Conservation (phyloP, 2,888 invertebrate species). For the Andrena haemorrhoa region DNA sequence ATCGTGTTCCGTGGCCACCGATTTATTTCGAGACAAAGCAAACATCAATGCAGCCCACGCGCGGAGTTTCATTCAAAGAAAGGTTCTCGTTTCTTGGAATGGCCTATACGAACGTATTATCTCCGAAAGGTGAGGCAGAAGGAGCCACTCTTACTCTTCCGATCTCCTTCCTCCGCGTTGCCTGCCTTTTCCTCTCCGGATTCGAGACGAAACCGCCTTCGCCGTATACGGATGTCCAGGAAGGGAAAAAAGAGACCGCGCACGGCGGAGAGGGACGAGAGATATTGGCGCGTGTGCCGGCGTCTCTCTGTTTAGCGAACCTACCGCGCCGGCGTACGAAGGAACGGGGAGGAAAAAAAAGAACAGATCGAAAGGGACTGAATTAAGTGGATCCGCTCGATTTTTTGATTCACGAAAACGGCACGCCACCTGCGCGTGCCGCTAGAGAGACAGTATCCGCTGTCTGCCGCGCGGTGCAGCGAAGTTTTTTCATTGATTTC, state of each 20-base stretch:
- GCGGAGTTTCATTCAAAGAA: not conserved
- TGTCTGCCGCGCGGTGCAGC: not conserved
- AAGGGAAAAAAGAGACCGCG: constrained; percentile 51
- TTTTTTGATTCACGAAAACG: constrained; percentile 52
- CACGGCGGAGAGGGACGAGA: constrained; percentile 19
- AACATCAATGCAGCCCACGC: not conserved
- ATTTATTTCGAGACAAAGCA: not conserved
- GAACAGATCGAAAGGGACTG: constrained; percentile 31
- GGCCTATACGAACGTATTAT: constrained; percentile 61
- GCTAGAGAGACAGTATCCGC: not conserved
- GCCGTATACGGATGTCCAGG: constrained; percentile 65
- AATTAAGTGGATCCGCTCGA: constrained; percentile 50
- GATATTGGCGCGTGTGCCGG: constrained; percentile 70
- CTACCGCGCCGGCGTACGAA: constrained; percentile 38
- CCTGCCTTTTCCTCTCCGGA: constrained; percentile 43
- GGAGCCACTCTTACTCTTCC: constrained; percentile 50
- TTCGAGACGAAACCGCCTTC: constrained; percentile 52
- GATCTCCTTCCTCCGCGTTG: constrained; percentile 43
- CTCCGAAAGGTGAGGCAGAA: constrained; percentile 58
- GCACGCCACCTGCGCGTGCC: constrained; percentile 37
- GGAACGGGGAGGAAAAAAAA: constrained; percentile 32
- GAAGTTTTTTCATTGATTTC: constrained; percentile 4
- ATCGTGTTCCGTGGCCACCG: too few relatives aligned
- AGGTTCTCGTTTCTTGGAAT: constrained; percentile 64
- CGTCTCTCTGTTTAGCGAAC: constrained; percentile 63